Evolutionary conservation across 2,113 vertebrate species (phyloP), one percentile per base, ranked within the genome.

Genomic region (Callaeas wilsoni): DNA sequence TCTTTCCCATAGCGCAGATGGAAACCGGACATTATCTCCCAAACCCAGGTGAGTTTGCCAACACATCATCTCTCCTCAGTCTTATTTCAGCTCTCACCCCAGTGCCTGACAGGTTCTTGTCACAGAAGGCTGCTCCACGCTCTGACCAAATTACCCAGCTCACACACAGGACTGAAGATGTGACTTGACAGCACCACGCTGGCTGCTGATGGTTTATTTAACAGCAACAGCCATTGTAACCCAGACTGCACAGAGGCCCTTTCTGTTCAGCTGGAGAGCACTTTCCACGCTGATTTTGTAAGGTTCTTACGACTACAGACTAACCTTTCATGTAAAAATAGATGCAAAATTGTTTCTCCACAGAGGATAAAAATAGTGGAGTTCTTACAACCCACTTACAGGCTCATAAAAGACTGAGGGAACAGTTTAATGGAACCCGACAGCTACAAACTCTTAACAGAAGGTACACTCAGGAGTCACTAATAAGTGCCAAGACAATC

Each of bases 271-370:
- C 87, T 47, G 32, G 19, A 76, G 74, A 93, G 59, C 64, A 37
- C 37, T 87, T 84, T 82, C 80, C 73, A 75, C 2, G 5, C 92
- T 78, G 60, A 64, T 87, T 96, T 87, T 78, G 56, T 30, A 74
- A 88, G 64, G 71, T 73, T 92, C 76, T 92, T 90, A 63, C 57
- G 86, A 90, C 78, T 84, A 93, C 57, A 90, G 73, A 87, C 44
- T 49, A 92, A 94, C 60, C 76, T 92, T 93, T 89, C 76, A 89
- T 60, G 91, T 96, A 95, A 95, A 93, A 89, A 94, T 89, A 95
- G 94, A 92, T 1, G 4, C 56, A 78, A 87, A 93, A 90, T 65
- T 50, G 73, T 67, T 94, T 95, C 77, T 79, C 84, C 59, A 90
- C 80, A 46, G 13, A 29, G 35, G 83, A 70, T 77, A 97, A 95